Conservation (phyloP, 2,888 invertebrate genomes). For the Oscheius myriophilus region DNA sequence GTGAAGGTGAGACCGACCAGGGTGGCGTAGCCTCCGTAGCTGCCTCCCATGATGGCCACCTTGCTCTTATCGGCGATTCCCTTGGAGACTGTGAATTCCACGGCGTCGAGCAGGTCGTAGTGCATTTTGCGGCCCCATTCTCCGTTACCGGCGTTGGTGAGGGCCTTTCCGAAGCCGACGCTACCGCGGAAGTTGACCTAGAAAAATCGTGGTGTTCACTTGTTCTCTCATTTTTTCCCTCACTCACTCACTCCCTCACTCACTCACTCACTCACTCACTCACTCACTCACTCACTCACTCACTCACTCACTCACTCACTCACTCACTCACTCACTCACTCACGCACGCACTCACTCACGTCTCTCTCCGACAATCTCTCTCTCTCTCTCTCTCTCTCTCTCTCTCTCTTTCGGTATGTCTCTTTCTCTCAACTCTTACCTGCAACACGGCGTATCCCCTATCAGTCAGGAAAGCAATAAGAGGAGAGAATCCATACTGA, state of each 20-base stretch:
- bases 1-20: conserved; percentile 69
- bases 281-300: no score
- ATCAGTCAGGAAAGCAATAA: conserved; percentile 67
- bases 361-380: no score
- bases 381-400: no score
- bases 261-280: no score
- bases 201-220: not conserved
- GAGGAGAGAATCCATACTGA: conserved; percentile 63
- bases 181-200: conserved; percentile 69
- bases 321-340: no score
- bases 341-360: no score
- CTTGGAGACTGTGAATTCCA: conserved; percentile 64
- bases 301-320: no score
- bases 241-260: no score
- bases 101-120: conserved; percentile 68
- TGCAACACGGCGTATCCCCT: conserved; percentile 69
- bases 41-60: conserved; percentile 65
- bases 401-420: no score
- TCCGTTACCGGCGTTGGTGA: conserved; percentile 69
- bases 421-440: conserved; percentile 28
- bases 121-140: conserved; percentile 71
- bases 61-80: conserved; percentile 60
- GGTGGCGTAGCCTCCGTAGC: conserved; percentile 69
- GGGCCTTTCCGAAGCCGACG: conserved; percentile 68
- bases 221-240: no score